Base-by-base conservation (phyloP, 1,140 invertebrate genomes). In the Lysiphlebus fabarum region DNA sequence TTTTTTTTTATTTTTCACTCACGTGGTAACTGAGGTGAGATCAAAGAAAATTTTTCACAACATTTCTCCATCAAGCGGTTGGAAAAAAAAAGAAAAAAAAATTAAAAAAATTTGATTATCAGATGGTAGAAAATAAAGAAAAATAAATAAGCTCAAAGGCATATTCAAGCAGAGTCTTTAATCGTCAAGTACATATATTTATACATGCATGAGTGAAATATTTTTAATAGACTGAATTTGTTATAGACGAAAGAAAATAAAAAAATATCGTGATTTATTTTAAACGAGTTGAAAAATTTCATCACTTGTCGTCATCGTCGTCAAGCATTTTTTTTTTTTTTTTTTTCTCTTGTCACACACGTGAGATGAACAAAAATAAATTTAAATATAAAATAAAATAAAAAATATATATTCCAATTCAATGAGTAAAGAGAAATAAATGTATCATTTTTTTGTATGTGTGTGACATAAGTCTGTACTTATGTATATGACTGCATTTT, bases 1-100 rank as follows among this genome's bases (percentile, higher is more conserved):
- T 26, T 26, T 26, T 26, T 26, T 1, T 26, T 26, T 4, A 26
- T 26, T 26, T 26, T 26, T 58, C 56, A 50, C 50, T 47, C 47
- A 12, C 40, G 34, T 26, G 37, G 47, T 49, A 50, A 58, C 38
- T 11, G 47, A 33, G 37, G 48, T 40, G 26, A 58, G 56, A 58
- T 50, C 47, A 58, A 58, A 58, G 56, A n/a, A 51, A 51, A 36
- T 37, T 51, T 51, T 51, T 34, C 37, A 51, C 49, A 36, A 51
- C 11, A n/a, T 36, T 33, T 51, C 49, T 51, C 36, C 8, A 51
- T 38, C 26, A 34, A 34, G 33, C 47, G 5, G n/a, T 17, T 49
- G 40, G 5, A 41, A 41, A 49, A 26, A 34, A 49, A 49, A 49
- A 49, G 8, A 26, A 8, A 9, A 49, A 49, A 49, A 26, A 49